Evolutionary conservation across 2,113 vertebrate genomes (phyloP), one percentile per base, ranked within the genome.

Genomic region (Poicephalus gulielmi): DNA sequence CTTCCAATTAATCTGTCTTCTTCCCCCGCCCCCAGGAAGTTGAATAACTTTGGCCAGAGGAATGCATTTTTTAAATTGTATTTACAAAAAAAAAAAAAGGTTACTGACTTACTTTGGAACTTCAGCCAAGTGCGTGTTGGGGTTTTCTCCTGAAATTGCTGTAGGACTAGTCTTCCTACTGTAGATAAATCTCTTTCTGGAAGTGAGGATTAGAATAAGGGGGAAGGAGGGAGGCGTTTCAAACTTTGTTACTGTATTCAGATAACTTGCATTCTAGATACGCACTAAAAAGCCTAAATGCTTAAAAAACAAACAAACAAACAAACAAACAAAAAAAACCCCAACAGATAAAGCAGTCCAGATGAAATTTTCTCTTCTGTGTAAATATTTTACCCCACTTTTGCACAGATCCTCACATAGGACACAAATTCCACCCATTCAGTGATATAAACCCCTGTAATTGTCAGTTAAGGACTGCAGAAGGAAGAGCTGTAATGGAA

Each of bases 371-470:
- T 49, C 5, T 75, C 6, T 3, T 44, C 9, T 83, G 1, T 25
- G 1, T n/a, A 30, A 53, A 5, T 78, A 25, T 59, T 83, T 82
- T 66, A 13, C 11, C 10, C 6, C 10, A 3, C 9, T 79, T 10
- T 11, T 66, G 27, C 37, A 33, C 33, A 59, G 64, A 35, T 35
- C 10, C 8, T 89, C 2, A 1, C 7, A 1, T 2, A 35, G 41
- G 35, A 23, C 24, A 11, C 8, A 6, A 7, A 35, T 50, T 75
- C 9, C 0, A 0, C 41, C 46, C 8, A 3, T 67, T 39, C 47
- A 27, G 41, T 46, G 17, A 3, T 71, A 27, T 44, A 71, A 83
- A 47, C 10, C 18, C 25, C 23, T 6, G 1, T 35, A 39, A 25
- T 63, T 0, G 1, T 37, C 62, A 69, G 1, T 55, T 63, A 35